Evolutionary conservation across 2,113 vertebrate genomes (phyloP).

Genomic region (Pseudorectes ferrugineus): DNA sequence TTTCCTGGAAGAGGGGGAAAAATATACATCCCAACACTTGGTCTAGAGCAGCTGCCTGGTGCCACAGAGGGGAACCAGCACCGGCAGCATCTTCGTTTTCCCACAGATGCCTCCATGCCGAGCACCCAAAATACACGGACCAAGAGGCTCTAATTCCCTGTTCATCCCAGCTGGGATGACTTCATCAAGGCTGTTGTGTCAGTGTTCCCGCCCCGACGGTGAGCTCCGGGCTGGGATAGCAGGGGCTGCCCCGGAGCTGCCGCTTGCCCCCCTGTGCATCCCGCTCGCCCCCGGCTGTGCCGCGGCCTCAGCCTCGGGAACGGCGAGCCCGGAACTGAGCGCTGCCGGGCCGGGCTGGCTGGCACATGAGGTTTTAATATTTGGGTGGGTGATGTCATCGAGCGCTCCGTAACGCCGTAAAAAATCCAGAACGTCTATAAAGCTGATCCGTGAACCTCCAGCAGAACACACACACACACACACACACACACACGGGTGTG

Average conservation of each 20-base stretch:
- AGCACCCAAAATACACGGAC: neutral
- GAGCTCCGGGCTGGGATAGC: neutral
- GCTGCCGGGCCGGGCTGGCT: neutral
- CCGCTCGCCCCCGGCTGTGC: fast-evolving
- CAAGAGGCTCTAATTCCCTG: neutral
- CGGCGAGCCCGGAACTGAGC: fast-evolving
- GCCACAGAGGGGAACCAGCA: neutral
- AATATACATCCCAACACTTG: neutral
- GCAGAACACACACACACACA: constrained; percentile 2
- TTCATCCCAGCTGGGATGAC: neutral
- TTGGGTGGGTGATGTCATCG: constrained; percentile 9
- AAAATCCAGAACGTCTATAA: constrained; percentile 29
- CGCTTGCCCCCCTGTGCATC: fast-evolving
- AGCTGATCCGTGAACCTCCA: neutral
- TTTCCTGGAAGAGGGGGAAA: neutral
- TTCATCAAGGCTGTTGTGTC: neutral
- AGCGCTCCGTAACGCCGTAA: neutral
- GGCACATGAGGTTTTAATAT: constrained; percentile 28
- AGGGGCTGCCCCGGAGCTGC: neutral
- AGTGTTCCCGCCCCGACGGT: fast-evolving
- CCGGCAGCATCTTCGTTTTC: fast-evolving
- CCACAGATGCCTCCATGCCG: fast-evolving
- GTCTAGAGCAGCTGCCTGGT: neutral
- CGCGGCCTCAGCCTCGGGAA: neutral
- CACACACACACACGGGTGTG: neutral